A percentile compares a stretch with the other conserved stretches of the same genome.
These are phyloP conservation scores for Cossypha heuglini DNA, from an alignment of 2,797 vertebrate species.

Conservation along the genomic window DNA sequence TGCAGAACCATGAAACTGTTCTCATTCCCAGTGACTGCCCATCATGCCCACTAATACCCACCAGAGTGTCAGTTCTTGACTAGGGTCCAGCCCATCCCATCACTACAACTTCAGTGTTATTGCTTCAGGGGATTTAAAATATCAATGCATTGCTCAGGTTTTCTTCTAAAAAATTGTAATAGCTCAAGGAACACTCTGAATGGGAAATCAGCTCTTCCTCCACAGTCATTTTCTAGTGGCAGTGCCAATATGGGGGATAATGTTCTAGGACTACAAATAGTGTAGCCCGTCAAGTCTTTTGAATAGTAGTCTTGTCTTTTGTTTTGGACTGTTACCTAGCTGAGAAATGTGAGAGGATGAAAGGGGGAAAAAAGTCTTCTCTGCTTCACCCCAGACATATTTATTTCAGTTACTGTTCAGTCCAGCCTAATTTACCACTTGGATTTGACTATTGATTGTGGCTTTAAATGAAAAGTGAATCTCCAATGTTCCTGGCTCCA, in stretches of 20 bases:
- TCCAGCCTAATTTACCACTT: conserved; percentile 4
- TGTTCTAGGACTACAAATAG: neutral
- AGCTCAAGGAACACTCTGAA: neutral
- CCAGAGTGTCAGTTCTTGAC: neutral
- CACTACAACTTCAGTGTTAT: neutral
- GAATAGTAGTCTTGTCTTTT: neutral
- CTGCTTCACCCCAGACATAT: neutral
- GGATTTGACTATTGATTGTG: conserved; percentile 6
- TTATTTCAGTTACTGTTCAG: conserved; percentile 1
- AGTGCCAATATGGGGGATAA: neutral
- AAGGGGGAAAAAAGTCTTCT: neutral
- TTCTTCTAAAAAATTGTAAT: neutral
- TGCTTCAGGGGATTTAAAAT: neutral
- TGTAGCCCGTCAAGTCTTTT: neutral
- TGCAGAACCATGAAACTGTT: neutral
- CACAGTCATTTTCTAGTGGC: neutral
- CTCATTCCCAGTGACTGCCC: neutral
- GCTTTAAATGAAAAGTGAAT: conserved; percentile 8
- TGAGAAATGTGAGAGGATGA: neutral
- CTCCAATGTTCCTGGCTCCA: neutral
- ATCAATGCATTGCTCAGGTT: neutral
- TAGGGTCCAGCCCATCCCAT: neutral
- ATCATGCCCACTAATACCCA: neutral
- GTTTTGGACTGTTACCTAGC: neutral
- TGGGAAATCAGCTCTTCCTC: neutral